Base-by-base conservation (phyloP, 2,797 vertebrate genomes). In the Helostoma temminkii region DNA sequence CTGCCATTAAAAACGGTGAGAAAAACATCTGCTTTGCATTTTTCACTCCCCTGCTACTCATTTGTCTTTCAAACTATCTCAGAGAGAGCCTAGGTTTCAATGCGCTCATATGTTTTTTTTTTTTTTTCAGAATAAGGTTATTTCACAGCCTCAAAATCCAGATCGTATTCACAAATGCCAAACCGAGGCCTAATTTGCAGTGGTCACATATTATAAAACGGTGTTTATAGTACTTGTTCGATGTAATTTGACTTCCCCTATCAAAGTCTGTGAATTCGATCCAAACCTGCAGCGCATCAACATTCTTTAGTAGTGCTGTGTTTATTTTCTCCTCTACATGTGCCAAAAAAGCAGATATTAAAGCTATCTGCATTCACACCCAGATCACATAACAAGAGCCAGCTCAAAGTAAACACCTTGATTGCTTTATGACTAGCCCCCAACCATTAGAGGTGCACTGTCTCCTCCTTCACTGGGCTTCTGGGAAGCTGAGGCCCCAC, bases 1-100 rank as follows among this genome's bases (percentile, higher is more conserved):
- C 96, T 96, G 94, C 95, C 95, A 95, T 97, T 97, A 97, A 97
- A 96, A 95, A 96, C 92, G 93, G 94, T 94, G 95, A 96, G 86
- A 91, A 94, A 94, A 94, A 94, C 93, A 94, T 94, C 92, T 93
- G 92, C 90, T 93, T 93, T 93, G 92, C 93, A 93, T 94, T 92
- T 94, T 91, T 91, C 88, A 84, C 91, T 94, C 92, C 91, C 90
- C 86, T 84, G 90, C 89, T 89, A 78, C 88, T 91, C 92, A 88
- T 92, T 93, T 91, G 91, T 93, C 91, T 91, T 91, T 85, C 79
- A 91, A 90, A 91, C 77, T 91, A 87, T 91, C 79, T 84, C 41
- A 84, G 69, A 80, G 78, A 76, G 83, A 36, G 83, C 80, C 64
- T 71, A 12, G 68, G 63, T 86, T 89, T 88, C 83, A 77, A 4